A percentile compares a stretch with the other conserved stretches of the same genome.
These are phyloP conservation scores for Trichonephila clavipes DNA, from an alignment of 1,140 invertebrate species.

Conservation along the genomic window DNA sequence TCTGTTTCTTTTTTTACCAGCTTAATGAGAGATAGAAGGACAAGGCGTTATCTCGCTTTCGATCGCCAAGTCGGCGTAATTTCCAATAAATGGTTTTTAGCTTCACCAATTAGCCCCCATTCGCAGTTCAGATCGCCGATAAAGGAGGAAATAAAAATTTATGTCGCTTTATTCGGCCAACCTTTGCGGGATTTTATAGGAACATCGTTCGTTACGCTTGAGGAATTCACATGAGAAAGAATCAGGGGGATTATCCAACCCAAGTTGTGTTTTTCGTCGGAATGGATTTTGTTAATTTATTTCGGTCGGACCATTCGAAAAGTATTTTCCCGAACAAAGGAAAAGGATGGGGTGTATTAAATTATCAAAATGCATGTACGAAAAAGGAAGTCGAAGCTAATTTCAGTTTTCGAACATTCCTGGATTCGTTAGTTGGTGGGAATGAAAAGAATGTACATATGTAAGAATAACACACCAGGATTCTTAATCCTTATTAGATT, in stretches of 20 bases:
- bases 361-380: too few species aligned
- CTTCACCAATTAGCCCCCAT: slow-evolving; percentile 19
- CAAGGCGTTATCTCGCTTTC: not conserved
- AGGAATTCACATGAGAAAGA: not conserved
- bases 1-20: not conserved
- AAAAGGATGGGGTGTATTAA: too few species aligned
- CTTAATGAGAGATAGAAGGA: not conserved
- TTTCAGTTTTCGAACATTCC: too few species aligned
- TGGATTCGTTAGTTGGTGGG: too few species aligned
- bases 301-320: too few species aligned
- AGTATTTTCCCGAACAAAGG: too few species aligned
- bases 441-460: too few species aligned
- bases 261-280: not conserved
- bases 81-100: slow-evolving; percentile 30
- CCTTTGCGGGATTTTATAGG: not conserved
- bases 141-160: slow-evolving; percentile 22
- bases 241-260: not conserved
- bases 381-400: too few species aligned
- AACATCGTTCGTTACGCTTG: slow-evolving; percentile 14
- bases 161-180: slow-evolving; percentile 6
- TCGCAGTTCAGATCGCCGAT: slow-evolving; percentile 13
- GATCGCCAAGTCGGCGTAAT: not conserved
- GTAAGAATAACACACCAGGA: too few species aligned
- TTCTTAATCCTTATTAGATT: too few species aligned
- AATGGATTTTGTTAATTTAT: too few species aligned